A percentile compares a stretch with the other conserved stretches of the same genome.
These are phyloP conservation scores for Dinoponera quadriceps DNA, from an alignment of 1,140 invertebrate genomes.

Conservation along the genomic window DNA sequence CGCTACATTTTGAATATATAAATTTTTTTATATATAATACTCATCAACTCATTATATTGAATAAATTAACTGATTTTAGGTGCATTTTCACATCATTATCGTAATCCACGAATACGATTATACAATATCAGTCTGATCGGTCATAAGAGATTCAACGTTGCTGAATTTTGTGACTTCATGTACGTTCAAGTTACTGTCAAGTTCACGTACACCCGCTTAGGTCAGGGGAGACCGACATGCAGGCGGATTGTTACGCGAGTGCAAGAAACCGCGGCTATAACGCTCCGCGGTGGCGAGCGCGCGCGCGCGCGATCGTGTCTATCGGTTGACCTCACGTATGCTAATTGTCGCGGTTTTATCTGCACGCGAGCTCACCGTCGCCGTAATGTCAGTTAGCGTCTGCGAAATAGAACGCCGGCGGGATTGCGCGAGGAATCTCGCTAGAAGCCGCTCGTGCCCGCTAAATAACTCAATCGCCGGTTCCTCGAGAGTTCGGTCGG, in stretches of 20 bases:
- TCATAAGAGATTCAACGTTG: too few species aligned
- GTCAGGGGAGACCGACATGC: too few species aligned
- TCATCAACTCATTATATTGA: too few species aligned
- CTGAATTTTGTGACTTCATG: too few species aligned
- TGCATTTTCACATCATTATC: too few species aligned
- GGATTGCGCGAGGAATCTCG: conserved; percentile 14
- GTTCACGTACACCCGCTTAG: too few species aligned
- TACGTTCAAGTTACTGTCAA: too few species aligned
- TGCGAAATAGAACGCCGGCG: conserved; percentile 58
- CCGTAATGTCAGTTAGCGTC: conserved; percentile 64
- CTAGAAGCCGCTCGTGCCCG: neutral
- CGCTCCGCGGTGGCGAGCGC: conserved; percentile 60
- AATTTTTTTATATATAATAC: too few species aligned
- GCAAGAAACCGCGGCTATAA: conserved; percentile 65
- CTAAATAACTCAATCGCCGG: conserved; percentile 3
- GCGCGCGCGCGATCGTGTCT: conserved; percentile 62
- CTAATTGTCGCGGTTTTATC: conserved; percentile 82
- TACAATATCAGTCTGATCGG: too few species aligned
- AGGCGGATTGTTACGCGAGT: conserved; percentile 33
- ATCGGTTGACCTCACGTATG: conserved; percentile 81
- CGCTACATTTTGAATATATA: too few species aligned
- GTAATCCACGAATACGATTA: too few species aligned
- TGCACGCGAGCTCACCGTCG: conserved; percentile 79
- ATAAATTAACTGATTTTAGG: too few species aligned
- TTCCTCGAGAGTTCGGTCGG: neutral